These are phyloP conservation scores for Pyrrhura leucotis DNA, from an alignment of 2,797 vertebrate genomes.

Conservation along the genomic window DNA sequence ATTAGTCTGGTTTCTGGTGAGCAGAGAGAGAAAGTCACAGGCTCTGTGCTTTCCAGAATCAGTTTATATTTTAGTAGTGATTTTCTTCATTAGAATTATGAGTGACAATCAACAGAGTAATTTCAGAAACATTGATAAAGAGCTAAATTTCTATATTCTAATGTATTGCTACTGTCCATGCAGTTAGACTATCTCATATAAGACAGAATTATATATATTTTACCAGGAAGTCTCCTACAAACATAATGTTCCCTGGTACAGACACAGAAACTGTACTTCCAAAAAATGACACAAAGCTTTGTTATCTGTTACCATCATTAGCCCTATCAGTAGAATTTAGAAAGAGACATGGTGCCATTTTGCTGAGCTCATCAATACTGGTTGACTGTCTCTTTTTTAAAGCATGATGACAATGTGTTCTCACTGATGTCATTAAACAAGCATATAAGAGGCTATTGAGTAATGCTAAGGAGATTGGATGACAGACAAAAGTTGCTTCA, in stretches of 20 bases:
- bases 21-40: neutral
- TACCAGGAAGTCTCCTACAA: neutral
- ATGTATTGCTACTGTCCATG: neutral
- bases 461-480: neutral
- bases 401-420: neutral
- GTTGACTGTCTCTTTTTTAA: neutral
- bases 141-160: neutral
- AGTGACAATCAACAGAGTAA: neutral
- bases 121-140: neutral
- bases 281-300: neutral
- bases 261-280: neutral
- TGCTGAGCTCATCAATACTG: neutral
- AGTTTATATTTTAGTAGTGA: neutral
- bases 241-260: neutral
- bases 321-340: neutral
- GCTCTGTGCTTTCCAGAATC: neutral
- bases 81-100: neutral
- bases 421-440: neutral
- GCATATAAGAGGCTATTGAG: neutral
- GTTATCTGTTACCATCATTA: neutral
- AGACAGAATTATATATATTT: neutral
- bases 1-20: neutral
- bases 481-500: neutral
- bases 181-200: neutral
- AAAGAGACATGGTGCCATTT: neutral